Percentiles rank a stretch among this genome's conserved stretches.
Conservation (phyloP, 1,140 invertebrate species). For the Holcopasites calliopsidis region DNA sequence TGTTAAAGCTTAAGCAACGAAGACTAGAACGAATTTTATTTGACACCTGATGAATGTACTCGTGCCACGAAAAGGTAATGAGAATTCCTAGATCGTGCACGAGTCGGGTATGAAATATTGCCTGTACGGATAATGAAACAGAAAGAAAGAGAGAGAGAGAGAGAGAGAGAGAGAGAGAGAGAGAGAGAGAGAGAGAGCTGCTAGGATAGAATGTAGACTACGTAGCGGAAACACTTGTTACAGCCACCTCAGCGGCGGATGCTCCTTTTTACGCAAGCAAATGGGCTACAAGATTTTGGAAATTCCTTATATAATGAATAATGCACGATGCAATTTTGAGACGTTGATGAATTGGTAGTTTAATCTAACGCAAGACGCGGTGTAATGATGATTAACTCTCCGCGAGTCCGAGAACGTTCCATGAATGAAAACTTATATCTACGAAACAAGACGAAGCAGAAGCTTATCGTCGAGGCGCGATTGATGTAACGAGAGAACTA, state of each 20-base stretch:
- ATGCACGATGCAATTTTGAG: slow-evolving; percentile 23
- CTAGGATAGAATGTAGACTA: too few relatives aligned
- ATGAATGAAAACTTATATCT: slow-evolving; percentile 58
- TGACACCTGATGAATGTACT: slow-evolving; percentile 62
- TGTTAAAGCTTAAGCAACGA: slow-evolving; percentile 55
- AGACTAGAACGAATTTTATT: slow-evolving; percentile 55
- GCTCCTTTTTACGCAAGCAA: background rate
- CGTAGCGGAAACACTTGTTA: background rate
- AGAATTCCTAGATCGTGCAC: slow-evolving; percentile 53
- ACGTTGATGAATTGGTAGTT: slow-evolving; percentile 1
- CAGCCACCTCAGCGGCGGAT: background rate
- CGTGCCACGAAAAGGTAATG: slow-evolving; percentile 54
- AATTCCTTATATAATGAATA: slow-evolving; percentile 32
- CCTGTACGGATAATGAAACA: slow-evolving; percentile 49
- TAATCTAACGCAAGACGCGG: background rate
- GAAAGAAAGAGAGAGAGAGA: slow-evolving; percentile 11
- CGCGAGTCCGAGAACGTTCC: slow-evolving; percentile 33
- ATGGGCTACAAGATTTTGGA: background rate
- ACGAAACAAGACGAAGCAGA: slow-evolving; percentile 35
- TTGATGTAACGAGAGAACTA: slow-evolving; percentile 1
- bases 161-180: too few relatives aligned
- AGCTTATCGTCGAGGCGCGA: slow-evolving; percentile 22
- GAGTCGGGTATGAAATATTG: slow-evolving; percentile 53
- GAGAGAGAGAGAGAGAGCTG: too few relatives aligned
- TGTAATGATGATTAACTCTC: slow-evolving; percentile 38